Percentiles rank a stretch among this genome's conserved stretches.
Evolutionary conservation across 1,140 invertebrate species (phyloP).

Genomic region (Pseudobourletiella spinata): DNA sequence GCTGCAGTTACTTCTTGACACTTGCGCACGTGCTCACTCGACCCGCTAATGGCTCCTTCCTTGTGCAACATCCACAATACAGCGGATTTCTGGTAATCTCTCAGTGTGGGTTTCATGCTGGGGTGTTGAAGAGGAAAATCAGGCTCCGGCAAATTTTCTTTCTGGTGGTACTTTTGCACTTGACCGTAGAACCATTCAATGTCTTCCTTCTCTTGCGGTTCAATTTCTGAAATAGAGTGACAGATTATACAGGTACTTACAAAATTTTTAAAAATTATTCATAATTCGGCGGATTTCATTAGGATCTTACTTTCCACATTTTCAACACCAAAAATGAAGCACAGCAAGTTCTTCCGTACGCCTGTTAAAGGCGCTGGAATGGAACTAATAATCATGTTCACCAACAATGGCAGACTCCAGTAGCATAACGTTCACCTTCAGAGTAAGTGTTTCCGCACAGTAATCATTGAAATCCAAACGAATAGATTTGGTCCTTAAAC

Average conservation of each 20-base stretch:
- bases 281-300: too few relatives aligned
- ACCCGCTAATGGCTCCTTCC: slow-evolving; percentile 40
- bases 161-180: slow-evolving; percentile 43
- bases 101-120: slow-evolving; percentile 45
- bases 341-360: slow-evolving; percentile 16
- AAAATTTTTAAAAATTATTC: too few relatives aligned
- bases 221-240: neutral
- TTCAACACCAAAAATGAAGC: slow-evolving; percentile 19
- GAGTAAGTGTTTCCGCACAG: neutral
- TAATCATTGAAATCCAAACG: slow-evolving; percentile 1
- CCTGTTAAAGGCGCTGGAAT: neutral
- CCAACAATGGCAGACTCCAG: slow-evolving; percentile 4
- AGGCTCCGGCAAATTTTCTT: slow-evolving; percentile 36
- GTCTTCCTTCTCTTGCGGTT: slow-evolving; percentile 39
- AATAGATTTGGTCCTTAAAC: slow-evolving; percentile 1
- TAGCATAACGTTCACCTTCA: slow-evolving; percentile 5
- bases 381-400: neutral
- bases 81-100: slow-evolving; percentile 56
- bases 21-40: neutral
- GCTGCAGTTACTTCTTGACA: neutral
- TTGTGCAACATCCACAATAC: slow-evolving; percentile 59
- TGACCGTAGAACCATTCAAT: slow-evolving; percentile 43
- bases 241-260: neutral
- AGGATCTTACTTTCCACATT: neutral
- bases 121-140: slow-evolving; percentile 46